A percentile compares a stretch with the other conserved stretches of the same genome.
These are phyloP conservation scores for Clarias magur DNA, from an alignment of 2,113 vertebrate species.

Conservation along the genomic window DNA sequence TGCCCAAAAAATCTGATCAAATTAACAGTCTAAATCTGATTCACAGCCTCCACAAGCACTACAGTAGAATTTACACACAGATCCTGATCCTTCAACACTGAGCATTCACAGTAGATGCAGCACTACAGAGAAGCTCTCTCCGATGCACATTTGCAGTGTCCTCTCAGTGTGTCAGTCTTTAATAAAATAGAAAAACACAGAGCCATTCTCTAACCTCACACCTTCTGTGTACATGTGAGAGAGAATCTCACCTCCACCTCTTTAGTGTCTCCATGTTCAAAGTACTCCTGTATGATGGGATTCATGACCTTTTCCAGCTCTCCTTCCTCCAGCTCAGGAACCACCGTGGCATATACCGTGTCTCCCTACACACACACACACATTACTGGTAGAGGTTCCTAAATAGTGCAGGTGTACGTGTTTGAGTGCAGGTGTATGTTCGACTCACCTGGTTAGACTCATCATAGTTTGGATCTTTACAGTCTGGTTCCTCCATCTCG, in stretches of 20 bases:
- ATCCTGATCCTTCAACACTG: background rate
- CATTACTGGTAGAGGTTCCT: background rate
- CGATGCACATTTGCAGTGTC: background rate
- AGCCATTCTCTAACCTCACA: background rate
- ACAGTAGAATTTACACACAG: background rate
- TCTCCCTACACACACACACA: slow-evolving; percentile 69
- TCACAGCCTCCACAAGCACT: background rate
- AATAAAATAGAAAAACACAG: background rate
- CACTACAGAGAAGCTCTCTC: background rate
- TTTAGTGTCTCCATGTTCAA: slow-evolving; percentile 84
- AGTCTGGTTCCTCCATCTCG: slow-evolving; percentile 80
- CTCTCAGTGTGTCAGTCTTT: background rate
- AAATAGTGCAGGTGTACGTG: no score
- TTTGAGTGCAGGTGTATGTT: slow-evolving; percentile 3
- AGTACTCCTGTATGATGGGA: slow-evolving; percentile 85
- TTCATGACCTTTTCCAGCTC: slow-evolving; percentile 82
- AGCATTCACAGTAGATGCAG: no score
- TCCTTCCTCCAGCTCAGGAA: slow-evolving; percentile 79
- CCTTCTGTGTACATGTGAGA: background rate
- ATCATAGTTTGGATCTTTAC: slow-evolving; percentile 84
- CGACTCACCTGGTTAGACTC: slow-evolving; percentile 78
- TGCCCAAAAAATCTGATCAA: no score
- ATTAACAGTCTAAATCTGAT: no score
- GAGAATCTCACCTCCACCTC: slow-evolving; percentile 79
- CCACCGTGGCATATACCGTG: slow-evolving; percentile 81